These are phyloP conservation scores for Phytoseiulus persimilis DNA, from an alignment of 2,888 invertebrate genomes.

Conservation along the genomic window DNA sequence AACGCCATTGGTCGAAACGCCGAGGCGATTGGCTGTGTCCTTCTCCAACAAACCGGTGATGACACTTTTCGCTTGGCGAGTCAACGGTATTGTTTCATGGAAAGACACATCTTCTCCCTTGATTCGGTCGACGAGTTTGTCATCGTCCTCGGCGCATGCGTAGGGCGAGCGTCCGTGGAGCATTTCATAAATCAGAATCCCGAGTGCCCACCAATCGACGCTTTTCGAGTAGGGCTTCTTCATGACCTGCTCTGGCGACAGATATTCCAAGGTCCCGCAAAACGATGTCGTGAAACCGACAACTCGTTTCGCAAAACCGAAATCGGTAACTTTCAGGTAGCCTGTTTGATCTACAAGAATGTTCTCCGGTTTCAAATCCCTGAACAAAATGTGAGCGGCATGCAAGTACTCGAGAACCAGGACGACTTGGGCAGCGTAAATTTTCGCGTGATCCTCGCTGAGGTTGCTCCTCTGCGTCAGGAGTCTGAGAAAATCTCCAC, in stretches of 20 bases:
- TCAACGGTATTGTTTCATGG: background rate
- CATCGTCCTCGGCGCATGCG: background rate
- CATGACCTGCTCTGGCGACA: background rate
- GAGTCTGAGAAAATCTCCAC: conserved; percentile 29
- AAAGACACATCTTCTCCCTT: background rate
- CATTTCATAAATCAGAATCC: conserved; percentile 7
- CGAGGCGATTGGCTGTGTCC: background rate
- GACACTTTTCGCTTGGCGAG: background rate
- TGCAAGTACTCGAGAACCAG: conserved; percentile 22
- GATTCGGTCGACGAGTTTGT: background rate
- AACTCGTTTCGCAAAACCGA: conserved; percentile 26
- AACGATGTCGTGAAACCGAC: background rate
- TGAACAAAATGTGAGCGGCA: background rate
- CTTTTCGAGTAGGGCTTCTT: background rate
- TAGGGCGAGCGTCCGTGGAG: background rate
- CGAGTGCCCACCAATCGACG: conserved; percentile 32
- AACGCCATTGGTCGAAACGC: background rate
- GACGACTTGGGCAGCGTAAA: conserved; percentile 13
- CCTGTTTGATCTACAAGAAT: background rate
- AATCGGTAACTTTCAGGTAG: conserved; percentile 32
- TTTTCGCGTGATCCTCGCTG: background rate
- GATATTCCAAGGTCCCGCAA: conserved; percentile 14
- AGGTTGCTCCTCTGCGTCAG: background rate
- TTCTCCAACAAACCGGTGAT: background rate
- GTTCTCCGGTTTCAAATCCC: conserved; percentile 34